Percentiles rank a stretch among this genome's conserved stretches.
Conservation (phyloP, 2,113 vertebrate species). For the Nannobrachium achirus region DNA sequence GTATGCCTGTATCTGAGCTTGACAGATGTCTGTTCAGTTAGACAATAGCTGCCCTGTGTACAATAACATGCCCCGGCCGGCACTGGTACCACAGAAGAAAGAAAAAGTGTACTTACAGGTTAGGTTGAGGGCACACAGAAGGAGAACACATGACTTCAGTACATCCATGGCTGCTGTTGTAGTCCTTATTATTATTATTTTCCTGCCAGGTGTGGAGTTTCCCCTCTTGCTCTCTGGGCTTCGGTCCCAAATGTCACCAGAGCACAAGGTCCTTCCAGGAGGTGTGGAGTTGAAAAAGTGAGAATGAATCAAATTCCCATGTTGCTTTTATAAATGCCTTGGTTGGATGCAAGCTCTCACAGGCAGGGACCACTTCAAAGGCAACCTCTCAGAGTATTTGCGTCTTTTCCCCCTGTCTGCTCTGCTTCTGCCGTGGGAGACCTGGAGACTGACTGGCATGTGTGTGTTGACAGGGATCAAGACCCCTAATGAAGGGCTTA, state of each 20-base stretch:
- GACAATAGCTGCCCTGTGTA: neutral
- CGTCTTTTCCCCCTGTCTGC: conserved; percentile 36
- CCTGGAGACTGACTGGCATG: conserved; percentile 22
- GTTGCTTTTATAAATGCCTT: conserved; percentile 43
- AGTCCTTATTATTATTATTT: conserved; percentile 48
- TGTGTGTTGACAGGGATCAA: conserved; percentile 59
- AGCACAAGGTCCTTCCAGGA: conserved; percentile 52
- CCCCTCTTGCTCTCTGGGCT: conserved; percentile 32
- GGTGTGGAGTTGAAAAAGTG: conserved; percentile 51
- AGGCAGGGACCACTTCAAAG: conserved; percentile 75
- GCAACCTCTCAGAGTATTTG: conserved; percentile 28
- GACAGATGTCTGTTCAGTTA: neutral
- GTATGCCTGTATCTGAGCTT: neutral
- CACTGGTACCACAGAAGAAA: conserved; percentile 16
- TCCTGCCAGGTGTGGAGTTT: conserved; percentile 46
- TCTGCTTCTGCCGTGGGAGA: conserved; percentile 39
- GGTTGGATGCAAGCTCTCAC: conserved; percentile 37
- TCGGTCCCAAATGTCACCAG: conserved; percentile 56
- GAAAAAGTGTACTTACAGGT: conserved; percentile 75
- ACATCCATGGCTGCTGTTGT: conserved; percentile 42
- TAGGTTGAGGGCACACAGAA: conserved; percentile 58
- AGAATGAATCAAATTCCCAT: conserved; percentile 81
- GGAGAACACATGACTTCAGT: conserved; percentile 36
- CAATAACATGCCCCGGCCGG: too few species aligned
- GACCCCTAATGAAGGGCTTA: conserved; percentile 78